These are phyloP conservation scores for Danio albolineatus DNA, from an alignment of 2,797 vertebrate species.

Conservation along the genomic window DNA sequence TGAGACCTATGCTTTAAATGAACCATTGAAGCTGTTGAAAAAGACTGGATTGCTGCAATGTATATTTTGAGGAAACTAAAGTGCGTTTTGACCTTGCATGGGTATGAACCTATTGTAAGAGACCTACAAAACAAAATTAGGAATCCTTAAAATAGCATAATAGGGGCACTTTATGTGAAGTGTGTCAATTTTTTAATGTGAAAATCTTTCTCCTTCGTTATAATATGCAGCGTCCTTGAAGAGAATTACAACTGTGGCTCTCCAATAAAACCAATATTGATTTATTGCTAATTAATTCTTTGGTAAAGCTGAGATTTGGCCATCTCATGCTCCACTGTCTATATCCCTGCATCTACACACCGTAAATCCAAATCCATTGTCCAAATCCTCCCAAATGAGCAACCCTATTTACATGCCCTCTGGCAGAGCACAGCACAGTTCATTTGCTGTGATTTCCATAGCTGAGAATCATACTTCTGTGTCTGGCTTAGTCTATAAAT, in stretches of 20 bases:
- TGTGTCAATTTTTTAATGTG: neutral
- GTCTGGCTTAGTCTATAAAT: slow-evolving; percentile 11
- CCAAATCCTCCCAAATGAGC: neutral
- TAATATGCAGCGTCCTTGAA: neutral
- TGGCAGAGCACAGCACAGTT: slow-evolving; percentile 21
- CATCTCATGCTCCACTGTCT: neutral
- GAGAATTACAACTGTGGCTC: neutral
- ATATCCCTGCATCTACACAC: neutral
- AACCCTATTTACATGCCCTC: neutral
- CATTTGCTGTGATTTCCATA: neutral
- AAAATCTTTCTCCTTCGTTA: neutral
- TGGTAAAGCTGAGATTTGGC: neutral
- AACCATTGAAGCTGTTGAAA: too few species aligned
- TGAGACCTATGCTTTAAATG: too few species aligned
- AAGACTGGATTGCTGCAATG: too few species aligned
- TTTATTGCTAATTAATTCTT: neutral
- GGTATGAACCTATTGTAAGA: too few species aligned
- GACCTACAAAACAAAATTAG: too few species aligned
- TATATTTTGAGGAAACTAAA: too few species aligned
- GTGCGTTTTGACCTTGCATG: too few species aligned
- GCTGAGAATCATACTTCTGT: neutral
- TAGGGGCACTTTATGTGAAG: neutral
- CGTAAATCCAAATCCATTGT: neutral
- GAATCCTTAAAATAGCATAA: neutral
- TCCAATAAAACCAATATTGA: slow-evolving; percentile 9